Evolutionary conservation across 2,888 invertebrate species (phyloP).

Genomic region (Teleiodes luculella): DNA sequence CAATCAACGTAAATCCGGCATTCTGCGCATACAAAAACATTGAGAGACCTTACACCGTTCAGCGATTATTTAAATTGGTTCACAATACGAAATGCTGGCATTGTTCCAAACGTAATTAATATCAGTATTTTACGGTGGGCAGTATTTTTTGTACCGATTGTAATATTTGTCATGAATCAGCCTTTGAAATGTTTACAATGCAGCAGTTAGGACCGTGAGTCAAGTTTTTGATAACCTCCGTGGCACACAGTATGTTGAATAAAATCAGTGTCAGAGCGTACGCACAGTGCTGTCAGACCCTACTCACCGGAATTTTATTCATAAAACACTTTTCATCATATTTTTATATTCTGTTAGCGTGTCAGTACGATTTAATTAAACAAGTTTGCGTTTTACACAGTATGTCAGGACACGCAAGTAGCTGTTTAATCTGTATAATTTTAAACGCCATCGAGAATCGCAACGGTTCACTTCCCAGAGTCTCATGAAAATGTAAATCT

Average conservation of each 20-base stretch:
- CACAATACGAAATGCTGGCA: conserved; percentile 1
- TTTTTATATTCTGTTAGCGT: conserved; percentile 25
- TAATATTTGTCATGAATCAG: no score
- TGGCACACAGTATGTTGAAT: conserved; percentile 32
- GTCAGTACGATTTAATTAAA: conserved; percentile 36
- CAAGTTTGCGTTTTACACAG: conserved; percentile 26
- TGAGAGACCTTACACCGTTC: conserved; percentile 7
- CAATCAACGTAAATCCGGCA: conserved; percentile 38
- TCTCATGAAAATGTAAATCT: conserved; percentile 36
- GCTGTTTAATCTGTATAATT: conserved; percentile 22
- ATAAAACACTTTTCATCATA: conserved; percentile 25
- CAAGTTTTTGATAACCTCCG: conserved; percentile 47
- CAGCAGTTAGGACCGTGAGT: conserved; percentile 30
- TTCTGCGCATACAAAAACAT: conserved; percentile 24
- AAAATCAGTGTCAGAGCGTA: conserved; percentile 48
- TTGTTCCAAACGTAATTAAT: not conserved
- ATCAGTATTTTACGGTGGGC: not conserved
- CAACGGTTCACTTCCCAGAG: conserved; percentile 24
- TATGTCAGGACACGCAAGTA: conserved; percentile 21
- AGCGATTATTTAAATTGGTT: conserved; percentile 5
- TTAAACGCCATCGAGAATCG: conserved; percentile 27
- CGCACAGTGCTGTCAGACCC: conserved; percentile 55
- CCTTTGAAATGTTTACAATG: no score
- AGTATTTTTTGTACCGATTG: not conserved
- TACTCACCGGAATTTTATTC: conserved; percentile 50